Evolutionary conservation across 2,113 vertebrate species (phyloP), one percentile per base, ranked within the genome.

Genomic region (Silurus glanis): DNA sequence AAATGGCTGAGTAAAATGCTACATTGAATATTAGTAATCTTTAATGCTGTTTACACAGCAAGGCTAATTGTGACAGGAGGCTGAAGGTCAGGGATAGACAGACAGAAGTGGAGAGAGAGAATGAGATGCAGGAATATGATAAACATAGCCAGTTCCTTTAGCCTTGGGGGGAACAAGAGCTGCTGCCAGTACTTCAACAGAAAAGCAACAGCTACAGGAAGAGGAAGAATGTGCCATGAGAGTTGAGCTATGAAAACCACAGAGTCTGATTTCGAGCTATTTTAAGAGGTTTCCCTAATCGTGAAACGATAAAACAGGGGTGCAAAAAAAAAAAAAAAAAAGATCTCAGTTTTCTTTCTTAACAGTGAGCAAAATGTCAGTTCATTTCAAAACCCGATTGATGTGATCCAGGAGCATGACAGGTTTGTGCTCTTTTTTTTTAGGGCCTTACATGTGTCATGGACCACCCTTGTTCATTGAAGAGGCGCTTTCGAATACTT

Each of bases 131-230:
- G 58, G 55, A 53, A 83, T 37, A 88, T 64, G 21, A 88, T 86
- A 80, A 87, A 86, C 75, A 67, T 49, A 59, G 71, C 58, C 66
- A 71, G 80, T 84, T 86, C 76, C 78, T 82, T 86, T 86, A 83
- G 82, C 76, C 69, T 87, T 90, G 75, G 90, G 91, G 58, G 47
- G 59, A 75, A 69, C 14, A n/a, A 56, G 58, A 89, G 71, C 64
- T 71, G 84, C 86, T 90, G 88, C 87, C 84, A 90, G 88, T 55
- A 59, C 81, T 80, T 86, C n/a, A 76, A 81, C 85, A 88, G 89
- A 92, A 90, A 92, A 91, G 87, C 90, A 91, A 87, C 87, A 83
- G 87, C 85, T 86, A 89, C 91, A 94, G 92, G 91, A 94, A 93
- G 87, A 80, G 85, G 85, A 64, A 85, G 86, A 89, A 86, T 53